Evolutionary conservation across 2,797 vertebrate species (phyloP), one percentile per base, ranked within the genome.

Genomic region (Epinephelus coioides): DNA sequence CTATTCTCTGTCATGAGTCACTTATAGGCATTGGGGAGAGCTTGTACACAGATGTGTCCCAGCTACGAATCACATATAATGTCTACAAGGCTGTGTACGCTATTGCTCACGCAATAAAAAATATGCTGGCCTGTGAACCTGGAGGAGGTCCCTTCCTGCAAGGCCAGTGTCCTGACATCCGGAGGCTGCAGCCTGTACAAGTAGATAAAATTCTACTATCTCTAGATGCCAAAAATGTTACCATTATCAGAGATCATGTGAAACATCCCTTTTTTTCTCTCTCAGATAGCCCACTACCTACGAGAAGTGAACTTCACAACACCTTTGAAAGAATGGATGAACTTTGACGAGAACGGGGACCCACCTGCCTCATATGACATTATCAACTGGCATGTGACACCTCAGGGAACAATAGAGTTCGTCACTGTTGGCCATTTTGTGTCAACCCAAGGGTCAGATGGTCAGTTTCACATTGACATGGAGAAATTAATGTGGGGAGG

Each of bases 51-150:
- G 87, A 90, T 60, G 88, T 91, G 38, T 88, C 85, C 38, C 87
- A 91, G 60, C 57, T 88, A 68, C 83, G 86, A 80, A 74, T 80
- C n/a, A 91, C 76, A 54, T 90, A 92, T 43, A 93, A 91, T 60
- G 88, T 93, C 38, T 92, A 92, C 62, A 92, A 86, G 73, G 90
- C 90, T 62, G 89, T 94, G 19, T 92, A 90, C 51, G 85, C 83
- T 19, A 79, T 91, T 49, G 89, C 92, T 14, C 65, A 92, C 70
- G 88, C 91, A 64, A 78, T 93, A 49, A 84, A 91, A 10, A 64
- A 91, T 68, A 91, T 91, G 83, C 44, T 88, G 34, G 54, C 21
- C 63, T 92, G 90, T 76, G 75, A 76, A 51, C 78, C 79, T 55
- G 86, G 25, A 80, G 74, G 6, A 53, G 86, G 88, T 49, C 87